phyloP scores from a whole-genome alignment of 2,113 vertebrate species.

The Crotalus helleri region DNA sequence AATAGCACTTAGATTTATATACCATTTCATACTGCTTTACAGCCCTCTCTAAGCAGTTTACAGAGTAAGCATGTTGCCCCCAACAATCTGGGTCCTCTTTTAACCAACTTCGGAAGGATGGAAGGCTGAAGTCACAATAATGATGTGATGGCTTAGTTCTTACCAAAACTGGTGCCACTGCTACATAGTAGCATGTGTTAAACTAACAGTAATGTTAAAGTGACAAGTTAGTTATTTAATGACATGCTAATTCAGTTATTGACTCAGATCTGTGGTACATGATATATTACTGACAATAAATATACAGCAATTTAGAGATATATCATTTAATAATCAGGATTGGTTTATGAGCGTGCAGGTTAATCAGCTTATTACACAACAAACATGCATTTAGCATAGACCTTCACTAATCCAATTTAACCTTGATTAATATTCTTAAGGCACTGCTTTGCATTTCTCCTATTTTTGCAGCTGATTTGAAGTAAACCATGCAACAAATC shows the following conservation, averaged over 20 bases:
- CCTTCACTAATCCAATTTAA: constrained; percentile 27
- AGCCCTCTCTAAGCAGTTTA: neutral
- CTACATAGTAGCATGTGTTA: neutral
- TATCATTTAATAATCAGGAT: neutral
- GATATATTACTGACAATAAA: neutral
- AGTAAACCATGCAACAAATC: constrained; percentile 28
- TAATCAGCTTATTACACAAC: neutral
- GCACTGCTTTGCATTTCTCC: constrained; percentile 35
- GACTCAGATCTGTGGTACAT: neutral
- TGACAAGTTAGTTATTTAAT: neutral
- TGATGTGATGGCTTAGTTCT: neutral
- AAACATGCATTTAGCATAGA: neutral
- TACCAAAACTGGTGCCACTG: neutral
- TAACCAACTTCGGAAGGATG: neutral
- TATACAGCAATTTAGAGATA: neutral
- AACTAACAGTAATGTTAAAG: neutral
- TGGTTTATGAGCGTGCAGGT: neutral
- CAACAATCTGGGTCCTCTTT: neutral
- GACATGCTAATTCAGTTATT: neutral
- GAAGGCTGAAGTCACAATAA: neutral
- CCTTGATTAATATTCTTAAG: constrained; percentile 22
- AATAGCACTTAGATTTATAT: neutral
- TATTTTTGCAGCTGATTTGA: constrained; percentile 25
- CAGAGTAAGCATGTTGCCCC: neutral
- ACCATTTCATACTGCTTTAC: neutral